Percentiles rank a stretch among this genome's conserved stretches.
phyloP scores from a whole-genome alignment of 2,797 vertebrate species.

The Clarias fuscus region DNA sequence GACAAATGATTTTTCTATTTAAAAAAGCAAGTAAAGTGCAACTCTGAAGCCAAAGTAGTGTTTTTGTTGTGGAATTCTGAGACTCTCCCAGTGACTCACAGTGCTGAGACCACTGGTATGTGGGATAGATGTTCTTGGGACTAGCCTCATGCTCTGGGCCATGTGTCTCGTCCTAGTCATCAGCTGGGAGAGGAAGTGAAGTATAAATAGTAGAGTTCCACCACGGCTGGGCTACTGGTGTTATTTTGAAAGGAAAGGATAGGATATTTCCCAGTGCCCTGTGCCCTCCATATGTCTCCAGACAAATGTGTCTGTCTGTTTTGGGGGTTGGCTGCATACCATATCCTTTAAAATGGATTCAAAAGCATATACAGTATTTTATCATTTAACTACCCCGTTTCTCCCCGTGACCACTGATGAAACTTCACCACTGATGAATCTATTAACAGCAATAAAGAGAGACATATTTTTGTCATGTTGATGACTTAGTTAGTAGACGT shows the following conservation, averaged over 20 bases:
- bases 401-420: background rate
- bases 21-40: background rate
- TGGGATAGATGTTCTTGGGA: conserved; percentile 31
- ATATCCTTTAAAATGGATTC: background rate
- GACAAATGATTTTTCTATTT: background rate
- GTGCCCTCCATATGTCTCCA: conserved; percentile 26
- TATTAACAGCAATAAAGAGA: too few relatives aligned
- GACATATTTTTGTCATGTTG: background rate
- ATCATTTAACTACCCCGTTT: background rate
- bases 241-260: conserved; percentile 60
- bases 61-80: background rate
- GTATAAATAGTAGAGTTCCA: conserved; percentile 76
- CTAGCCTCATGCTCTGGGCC: conserved; percentile 44
- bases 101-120: background rate
- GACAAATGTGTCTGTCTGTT: conserved; percentile 15
- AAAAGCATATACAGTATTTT: background rate
- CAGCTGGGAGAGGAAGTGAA: conserved; percentile 69
- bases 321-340: background rate
- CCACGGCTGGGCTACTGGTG: conserved; percentile 39
- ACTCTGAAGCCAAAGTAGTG: background rate
- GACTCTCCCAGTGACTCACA: background rate
- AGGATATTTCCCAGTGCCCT: conserved; percentile 63
- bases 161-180: conserved; percentile 56
- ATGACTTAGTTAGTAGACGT: background rate
- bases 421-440: background rate